phyloP scores from a whole-genome alignment of 2,888 invertebrate species.

The Andrena chrysosceles region DNA sequence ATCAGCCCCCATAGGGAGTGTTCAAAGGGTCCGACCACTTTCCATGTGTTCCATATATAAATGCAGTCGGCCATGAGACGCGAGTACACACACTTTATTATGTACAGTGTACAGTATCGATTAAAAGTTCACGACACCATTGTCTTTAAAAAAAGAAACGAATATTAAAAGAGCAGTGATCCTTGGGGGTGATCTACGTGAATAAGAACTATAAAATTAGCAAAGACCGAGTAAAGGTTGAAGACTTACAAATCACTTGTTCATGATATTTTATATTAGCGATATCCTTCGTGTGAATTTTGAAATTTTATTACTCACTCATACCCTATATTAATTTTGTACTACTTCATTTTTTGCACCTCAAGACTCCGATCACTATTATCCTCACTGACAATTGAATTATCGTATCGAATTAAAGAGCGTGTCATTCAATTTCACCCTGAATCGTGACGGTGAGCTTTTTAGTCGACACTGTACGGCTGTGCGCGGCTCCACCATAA shows the following conservation, averaged over 20 bases:
- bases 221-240: background rate
- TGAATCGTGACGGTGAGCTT: conserved; percentile 2
- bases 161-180: background rate
- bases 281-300: no score
- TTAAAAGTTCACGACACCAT: conserved; percentile 31
- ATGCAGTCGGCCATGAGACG: conserved; percentile 44
- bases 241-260: no score
- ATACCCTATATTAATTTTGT: no score
- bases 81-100: conserved; percentile 49
- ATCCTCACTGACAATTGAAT: background rate
- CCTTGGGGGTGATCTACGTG: background rate
- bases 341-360: no score
- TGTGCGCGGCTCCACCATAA: conserved; percentile 50
- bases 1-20: conserved; percentile 80
- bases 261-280: no score
- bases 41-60: conserved; percentile 60
- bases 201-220: background rate
- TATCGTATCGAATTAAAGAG: background rate
- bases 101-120: conserved; percentile 50
- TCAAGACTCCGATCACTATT: no score
- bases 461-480: conserved; percentile 41
- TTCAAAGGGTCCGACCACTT: conserved; percentile 74
- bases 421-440: background rate
- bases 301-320: no score
- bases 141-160: background rate